Base-by-base conservation (phyloP, 2,113 vertebrate genomes). In the Sminthopsis crassicaudata region DNA sequence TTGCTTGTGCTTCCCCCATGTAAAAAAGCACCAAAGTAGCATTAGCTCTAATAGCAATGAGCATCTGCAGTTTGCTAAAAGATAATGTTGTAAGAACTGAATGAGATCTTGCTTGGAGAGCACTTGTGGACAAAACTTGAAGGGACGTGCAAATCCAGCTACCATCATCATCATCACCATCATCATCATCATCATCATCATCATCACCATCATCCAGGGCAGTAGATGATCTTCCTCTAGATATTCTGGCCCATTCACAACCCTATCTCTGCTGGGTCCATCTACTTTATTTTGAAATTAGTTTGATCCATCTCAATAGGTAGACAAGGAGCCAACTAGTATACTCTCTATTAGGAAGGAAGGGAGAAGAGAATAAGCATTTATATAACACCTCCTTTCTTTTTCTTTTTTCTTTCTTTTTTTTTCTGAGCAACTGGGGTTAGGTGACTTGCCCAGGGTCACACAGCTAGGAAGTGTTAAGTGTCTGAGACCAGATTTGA, bases 31-130 rank as follows among this genome's bases (percentile, higher is more conserved):
- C 36, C 67, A 84, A 84, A 84, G 67, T 8, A 84, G 67, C 67
- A 10, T 1, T 2, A 14, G 5, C 22, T 22, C 30, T 7, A 0
- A 24, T 0, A 10, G 89, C 92, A n/a, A 8, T 0, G 51, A 36
- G 2, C 4, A 8, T n/a, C 94, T 57, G 16, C 92, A 84, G 36
- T 48, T 12, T 3, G 0, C 22, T 42, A 24, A 26, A 93, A 76
- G 89, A 53, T 27, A 67, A n/a, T 76, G 60, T 67, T 11, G 16
- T 76, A 76, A 42, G 67, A 22, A 42, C 16, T 42, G 16, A 22
- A 84, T 23, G 67, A 84, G n/a, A 84, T 84, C 67, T 8, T 42
- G 16, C 67, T 42, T 0, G 0, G 19, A 84, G n/a, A 84, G 67
- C 67, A 84, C 67, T 42, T 84, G n/a, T n/a, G 36, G 19, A 42